Percentiles rank a stretch among this genome's conserved stretches.
Evolutionary conservation across 2,888 invertebrate species (phyloP).

Genomic region (Cataglyphis altisquamis): DNA sequence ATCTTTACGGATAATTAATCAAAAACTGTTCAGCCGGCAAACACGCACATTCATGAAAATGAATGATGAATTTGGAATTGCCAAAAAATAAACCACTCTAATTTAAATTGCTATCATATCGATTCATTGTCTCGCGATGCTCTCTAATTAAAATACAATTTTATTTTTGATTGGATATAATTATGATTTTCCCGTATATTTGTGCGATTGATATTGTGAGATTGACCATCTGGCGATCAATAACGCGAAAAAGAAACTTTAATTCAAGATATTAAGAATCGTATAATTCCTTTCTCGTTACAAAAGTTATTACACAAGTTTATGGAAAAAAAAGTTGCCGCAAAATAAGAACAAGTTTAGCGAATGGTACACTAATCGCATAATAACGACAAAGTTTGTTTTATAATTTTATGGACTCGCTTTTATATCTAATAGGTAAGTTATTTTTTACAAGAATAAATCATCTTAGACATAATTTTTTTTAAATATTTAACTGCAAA

Average conservation of each 20-base stretch:
- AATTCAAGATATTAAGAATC: background rate
- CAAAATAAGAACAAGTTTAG: background rate
- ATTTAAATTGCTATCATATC: constrained; percentile 55
- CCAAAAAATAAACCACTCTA: constrained; percentile 42
- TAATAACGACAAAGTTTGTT: background rate
- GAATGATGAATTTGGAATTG: constrained; percentile 58
- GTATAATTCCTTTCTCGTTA: background rate
- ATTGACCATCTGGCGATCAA: constrained; percentile 17
- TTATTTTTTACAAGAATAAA: background rate
- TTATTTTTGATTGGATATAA: constrained; percentile 46
- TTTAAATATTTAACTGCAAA: background rate
- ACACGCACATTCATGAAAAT: constrained; percentile 23
- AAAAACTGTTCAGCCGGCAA: constrained; percentile 60
- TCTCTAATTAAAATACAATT: constrained; percentile 53
- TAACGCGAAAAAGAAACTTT: background rate
- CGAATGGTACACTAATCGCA: background rate
- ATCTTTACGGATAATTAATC: constrained; percentile 68
- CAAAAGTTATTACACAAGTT: background rate
- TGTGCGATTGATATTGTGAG: background rate
- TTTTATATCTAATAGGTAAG: background rate
- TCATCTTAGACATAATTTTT: background rate
- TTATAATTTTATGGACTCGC: background rate
- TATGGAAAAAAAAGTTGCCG: background rate
- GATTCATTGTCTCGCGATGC: constrained; percentile 35
- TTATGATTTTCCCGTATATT: constrained; percentile 30